These are phyloP conservation scores for Xestia rhomboidea DNA, from an alignment of 2,888 invertebrate species.

Conservation along the genomic window DNA sequence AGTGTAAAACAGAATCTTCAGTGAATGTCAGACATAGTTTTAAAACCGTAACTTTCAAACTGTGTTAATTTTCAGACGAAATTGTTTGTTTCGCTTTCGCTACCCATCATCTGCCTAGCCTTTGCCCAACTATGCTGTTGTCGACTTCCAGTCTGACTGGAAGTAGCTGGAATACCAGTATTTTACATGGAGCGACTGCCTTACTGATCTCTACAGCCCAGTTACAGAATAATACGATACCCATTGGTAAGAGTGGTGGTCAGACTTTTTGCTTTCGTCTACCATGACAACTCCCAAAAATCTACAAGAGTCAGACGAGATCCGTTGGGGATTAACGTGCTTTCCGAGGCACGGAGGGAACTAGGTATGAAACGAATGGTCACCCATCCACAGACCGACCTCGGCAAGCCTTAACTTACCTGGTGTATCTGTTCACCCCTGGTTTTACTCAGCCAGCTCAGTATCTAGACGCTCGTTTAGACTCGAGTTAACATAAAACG, in stretches of 20 bases:
- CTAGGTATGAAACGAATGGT: background rate
- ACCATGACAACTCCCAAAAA: background rate
- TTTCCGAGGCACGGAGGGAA: background rate
- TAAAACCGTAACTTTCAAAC: background rate
- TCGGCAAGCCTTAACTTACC: background rate
- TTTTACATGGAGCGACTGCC: background rate
- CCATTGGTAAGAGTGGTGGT: background rate
- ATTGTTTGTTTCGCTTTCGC: background rate
- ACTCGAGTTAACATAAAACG: background rate
- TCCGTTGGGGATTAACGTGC: background rate
- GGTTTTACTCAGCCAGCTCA: background rate
- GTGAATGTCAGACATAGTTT: background rate
- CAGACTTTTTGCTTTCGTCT: background rate
- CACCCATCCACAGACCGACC: background rate
- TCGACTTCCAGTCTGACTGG: background rate
- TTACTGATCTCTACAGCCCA: background rate
- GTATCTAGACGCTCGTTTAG: background rate
- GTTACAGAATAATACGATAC: background rate
- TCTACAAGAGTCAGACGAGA: background rate
- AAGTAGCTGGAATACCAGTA: background rate
- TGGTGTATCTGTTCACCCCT: background rate
- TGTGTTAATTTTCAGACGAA: background rate
- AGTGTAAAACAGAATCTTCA: too few species aligned
- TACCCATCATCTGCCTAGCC: background rate
- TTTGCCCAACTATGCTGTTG: background rate